Evolutionary conservation across 1,140 invertebrate species (phyloP).

Genomic region (Cyclina sinensis): DNA sequence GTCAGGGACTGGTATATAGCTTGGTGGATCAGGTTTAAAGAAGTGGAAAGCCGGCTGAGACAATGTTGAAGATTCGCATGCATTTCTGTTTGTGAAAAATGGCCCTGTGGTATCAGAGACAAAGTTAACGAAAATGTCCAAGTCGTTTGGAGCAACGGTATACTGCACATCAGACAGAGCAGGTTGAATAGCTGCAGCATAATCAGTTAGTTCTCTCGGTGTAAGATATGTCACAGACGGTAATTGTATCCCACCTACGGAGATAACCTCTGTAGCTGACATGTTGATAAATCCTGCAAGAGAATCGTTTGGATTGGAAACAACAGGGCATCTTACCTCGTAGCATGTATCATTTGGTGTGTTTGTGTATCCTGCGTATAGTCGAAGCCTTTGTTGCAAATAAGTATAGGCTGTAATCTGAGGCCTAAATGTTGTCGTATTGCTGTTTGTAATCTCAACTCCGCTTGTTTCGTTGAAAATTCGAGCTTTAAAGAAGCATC

Average conservation of each 20-base stretch:
- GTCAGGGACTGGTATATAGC: slow-evolving; percentile 22
- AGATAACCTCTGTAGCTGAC: slow-evolving; percentile 12
- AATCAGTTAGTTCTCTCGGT: background rate
- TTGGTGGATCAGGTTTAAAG: slow-evolving; percentile 25
- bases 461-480: slow-evolving; percentile 1
- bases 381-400: background rate
- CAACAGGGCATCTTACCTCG: background rate
- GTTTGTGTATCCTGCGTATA: background rate
- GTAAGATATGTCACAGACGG: background rate
- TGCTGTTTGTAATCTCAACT: background rate
- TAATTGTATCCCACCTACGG: background rate
- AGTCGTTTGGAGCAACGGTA: background rate
- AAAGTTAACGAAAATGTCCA: slow-evolving; percentile 39
- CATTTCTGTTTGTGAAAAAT: slow-evolving; percentile 17
- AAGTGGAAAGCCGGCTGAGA: slow-evolving; percentile 30
- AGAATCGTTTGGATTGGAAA: background rate
- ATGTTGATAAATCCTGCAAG: slow-evolving; percentile 41
- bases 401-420: background rate
- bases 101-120: background rate
- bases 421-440: slow-evolving; percentile 14
- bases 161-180: background rate
- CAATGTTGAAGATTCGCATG: background rate
- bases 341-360: slow-evolving; percentile 14
- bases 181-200: background rate
- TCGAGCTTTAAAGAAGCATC: slow-evolving; percentile 41